Base-by-base conservation (phyloP, 2,888 invertebrate species). In the Callyntrura guangdongensis region DNA sequence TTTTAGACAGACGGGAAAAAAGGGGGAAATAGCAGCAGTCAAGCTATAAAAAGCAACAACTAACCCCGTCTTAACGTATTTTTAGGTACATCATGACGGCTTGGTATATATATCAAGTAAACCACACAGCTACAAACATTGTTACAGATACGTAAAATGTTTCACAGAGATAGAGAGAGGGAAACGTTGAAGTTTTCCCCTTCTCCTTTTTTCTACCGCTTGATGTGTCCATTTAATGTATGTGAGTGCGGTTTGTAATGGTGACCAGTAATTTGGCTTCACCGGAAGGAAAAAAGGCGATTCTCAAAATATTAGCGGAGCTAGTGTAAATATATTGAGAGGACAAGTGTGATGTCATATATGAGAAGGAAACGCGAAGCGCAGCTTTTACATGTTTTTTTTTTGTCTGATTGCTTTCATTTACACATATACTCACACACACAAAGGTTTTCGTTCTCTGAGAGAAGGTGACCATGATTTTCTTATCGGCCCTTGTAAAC, bases 191-290 rank as follows among this genome's bases (percentile, higher is more conserved):
- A 27, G 9, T 11, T 72, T 2, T 72, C 36, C 5, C n/a, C 45
- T 14, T 72, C 25, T 36, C 27, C 25, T 36, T 2, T 14, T 4
- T 72, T 22, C 11, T 84, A 6, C 56, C 85, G 53, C 61, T 22
- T 77, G 77, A 59, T 77, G 77, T 64, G 79, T 53, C n/a, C 14
- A 11, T 9, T 53, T 86, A 47, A 22, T 17, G 36, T 36, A 36
- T 36, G 36, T 79, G n/a, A n/a, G n/a, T n/a, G 77, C 20, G 86
- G 79, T 86, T 86, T 86, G 86, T 79, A 79, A 67, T 86, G 20
- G 61, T 79, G 79, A 64, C 67, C 86, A 86, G 79, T 86, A 86
- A 86, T 86, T 86, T 86, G 49, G 86, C 67, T 20, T 27, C 45
- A 47, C 61, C 64, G 82, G 82, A 64, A 61, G 27, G 56, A 64